phyloP scores from a whole-genome alignment of 2,113 vertebrate genomes.

The Podiceps cristatus region DNA sequence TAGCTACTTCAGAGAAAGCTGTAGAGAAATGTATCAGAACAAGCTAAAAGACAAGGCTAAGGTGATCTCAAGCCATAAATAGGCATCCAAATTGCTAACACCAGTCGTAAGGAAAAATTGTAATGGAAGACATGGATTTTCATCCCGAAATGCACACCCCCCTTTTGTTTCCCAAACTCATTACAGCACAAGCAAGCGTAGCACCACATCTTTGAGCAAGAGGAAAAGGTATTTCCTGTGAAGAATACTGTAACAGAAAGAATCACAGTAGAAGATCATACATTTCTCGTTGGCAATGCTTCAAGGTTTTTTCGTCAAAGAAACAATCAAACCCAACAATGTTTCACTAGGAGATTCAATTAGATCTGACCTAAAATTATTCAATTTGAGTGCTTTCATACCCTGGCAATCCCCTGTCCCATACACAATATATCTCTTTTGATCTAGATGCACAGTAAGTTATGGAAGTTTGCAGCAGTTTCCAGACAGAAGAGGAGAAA shows the following conservation, averaged over 20 bases:
- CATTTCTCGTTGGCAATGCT: background rate
- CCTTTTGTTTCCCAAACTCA: background rate
- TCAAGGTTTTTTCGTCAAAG: background rate
- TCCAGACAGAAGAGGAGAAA: background rate
- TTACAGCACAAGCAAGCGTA: background rate
- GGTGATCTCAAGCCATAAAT: background rate
- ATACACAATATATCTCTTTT: background rate
- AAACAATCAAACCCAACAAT: background rate
- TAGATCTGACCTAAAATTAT: background rate
- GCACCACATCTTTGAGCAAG: background rate
- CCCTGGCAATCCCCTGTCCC: background rate
- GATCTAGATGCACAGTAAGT: background rate
- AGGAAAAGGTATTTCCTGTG: background rate
- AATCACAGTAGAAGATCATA: background rate
- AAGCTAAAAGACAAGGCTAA: background rate
- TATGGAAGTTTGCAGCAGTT: background rate
- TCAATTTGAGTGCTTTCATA: background rate
- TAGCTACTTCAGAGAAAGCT: background rate
- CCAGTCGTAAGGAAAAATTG: background rate
- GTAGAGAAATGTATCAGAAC: background rate
- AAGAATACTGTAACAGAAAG: background rate
- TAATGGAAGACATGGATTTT: background rate
- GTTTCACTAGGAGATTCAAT: background rate
- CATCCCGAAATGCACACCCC: background rate
- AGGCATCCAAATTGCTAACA: background rate